Evolutionary conservation across 2,888 invertebrate species (phyloP).

Genomic region (Patella pellucida): DNA sequence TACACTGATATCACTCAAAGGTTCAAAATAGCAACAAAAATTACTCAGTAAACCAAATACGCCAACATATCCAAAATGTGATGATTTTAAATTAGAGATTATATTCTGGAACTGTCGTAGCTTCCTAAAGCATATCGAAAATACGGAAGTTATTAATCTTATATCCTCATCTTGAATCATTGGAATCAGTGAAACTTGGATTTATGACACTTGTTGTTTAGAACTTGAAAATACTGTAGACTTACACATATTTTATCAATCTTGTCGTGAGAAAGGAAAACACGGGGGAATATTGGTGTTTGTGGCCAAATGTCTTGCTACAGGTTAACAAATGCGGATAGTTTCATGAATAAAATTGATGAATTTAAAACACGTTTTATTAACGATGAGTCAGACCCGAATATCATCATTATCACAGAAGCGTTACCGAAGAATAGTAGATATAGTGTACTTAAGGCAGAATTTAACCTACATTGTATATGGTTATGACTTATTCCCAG

Average conservation of each 20-base stretch:
- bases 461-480: too few species aligned
- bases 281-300: background rate
- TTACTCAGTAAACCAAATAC: too few species aligned
- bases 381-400: too few species aligned
- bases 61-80: too few species aligned
- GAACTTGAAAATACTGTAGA: background rate
- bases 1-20: background rate
- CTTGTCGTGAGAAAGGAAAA: background rate
- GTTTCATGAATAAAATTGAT: too few species aligned
- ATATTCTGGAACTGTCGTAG: background rate
- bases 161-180: conserved; percentile 2
- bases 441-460: too few species aligned
- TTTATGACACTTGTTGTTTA: background rate
- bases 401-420: too few species aligned
- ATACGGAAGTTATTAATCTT: background rate
- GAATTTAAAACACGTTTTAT: too few species aligned
- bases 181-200: background rate
- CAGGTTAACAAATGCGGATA: too few species aligned
- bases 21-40: background rate
- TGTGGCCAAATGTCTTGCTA: background rate
- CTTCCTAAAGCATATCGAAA: background rate
- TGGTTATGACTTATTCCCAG: too few species aligned
- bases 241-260: background rate
- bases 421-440: too few species aligned
- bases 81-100: background rate